Evolutionary conservation across 2,888 invertebrate genomes (phyloP).

Genomic region (Tethea ocularis): DNA sequence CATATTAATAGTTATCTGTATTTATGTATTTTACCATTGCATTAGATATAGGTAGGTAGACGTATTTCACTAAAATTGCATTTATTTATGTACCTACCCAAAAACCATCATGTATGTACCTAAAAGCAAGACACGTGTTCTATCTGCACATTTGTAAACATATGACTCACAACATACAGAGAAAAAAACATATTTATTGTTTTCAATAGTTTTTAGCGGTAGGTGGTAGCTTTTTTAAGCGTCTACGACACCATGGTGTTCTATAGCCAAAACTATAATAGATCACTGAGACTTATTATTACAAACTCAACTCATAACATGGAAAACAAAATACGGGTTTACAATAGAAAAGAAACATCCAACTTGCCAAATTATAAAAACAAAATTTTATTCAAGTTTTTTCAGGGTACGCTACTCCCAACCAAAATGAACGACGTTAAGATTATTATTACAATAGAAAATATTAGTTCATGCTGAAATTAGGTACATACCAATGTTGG

Average conservation of each 20-base stretch:
- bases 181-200: constrained; percentile 10
- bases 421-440: no score
- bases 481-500: constrained; percentile 85
- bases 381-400: not conserved
- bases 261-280: not conserved
- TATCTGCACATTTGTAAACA: constrained; percentile 11
- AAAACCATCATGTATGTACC: no score
- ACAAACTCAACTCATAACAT: not conserved
- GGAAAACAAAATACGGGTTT: not conserved
- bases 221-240: not conserved
- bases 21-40: no score
- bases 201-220: not conserved
- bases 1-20: no score
- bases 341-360: not conserved
- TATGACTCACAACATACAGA: constrained; percentile 14
- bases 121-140: constrained; percentile 9
- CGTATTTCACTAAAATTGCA: no score
- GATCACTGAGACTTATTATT: not conserved
- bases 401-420: not conserved
- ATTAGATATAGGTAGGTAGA: no score
- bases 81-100: no score
- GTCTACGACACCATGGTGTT: not conserved
- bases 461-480: not conserved
- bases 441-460: not conserved
- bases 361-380: not conserved